A percentile compares a stretch with the other conserved stretches of the same genome.
Conservation (phyloP, 2,113 vertebrate species). For the Otocyon megalotis region DNA sequence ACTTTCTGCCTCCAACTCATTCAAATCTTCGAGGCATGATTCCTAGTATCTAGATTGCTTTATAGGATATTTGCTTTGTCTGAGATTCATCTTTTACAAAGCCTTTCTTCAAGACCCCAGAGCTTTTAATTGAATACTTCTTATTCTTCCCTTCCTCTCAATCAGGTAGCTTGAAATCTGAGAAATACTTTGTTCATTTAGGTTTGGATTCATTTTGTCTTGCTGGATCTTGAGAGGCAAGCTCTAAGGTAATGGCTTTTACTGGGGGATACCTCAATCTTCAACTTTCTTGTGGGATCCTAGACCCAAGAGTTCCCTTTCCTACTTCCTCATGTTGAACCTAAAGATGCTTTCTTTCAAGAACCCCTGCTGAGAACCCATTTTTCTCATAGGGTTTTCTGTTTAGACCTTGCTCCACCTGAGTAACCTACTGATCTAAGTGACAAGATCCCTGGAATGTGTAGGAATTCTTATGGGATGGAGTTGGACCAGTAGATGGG, state of each 20-base stretch:
- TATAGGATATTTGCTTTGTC: neutral
- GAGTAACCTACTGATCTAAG: neutral
- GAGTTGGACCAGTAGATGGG: neutral
- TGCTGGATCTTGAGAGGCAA: neutral
- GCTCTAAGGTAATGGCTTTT: neutral
- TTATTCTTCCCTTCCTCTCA: neutral
- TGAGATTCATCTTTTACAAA: neutral
- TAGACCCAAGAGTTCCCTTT: neutral
- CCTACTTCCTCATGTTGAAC: neutral
- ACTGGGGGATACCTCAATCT: neutral
- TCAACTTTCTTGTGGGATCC: neutral
- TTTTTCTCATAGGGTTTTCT: neutral
- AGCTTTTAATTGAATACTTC: neutral
- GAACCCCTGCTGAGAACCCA: no score
- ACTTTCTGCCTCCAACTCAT: neutral
- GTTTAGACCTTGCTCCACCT: neutral
- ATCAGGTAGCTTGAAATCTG: neutral
- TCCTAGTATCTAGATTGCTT: neutral
- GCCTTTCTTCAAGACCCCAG: neutral
- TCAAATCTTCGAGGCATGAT: neutral
- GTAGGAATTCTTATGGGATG: neutral
- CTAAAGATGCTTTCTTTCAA: no score
- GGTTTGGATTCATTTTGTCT: neutral
- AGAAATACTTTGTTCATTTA: neutral
- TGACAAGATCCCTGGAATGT: neutral